Evolutionary conservation across 2,797 vertebrate genomes (phyloP), one percentile per base, ranked within the genome.

Genomic region (Synanceia verrucosa): DNA sequence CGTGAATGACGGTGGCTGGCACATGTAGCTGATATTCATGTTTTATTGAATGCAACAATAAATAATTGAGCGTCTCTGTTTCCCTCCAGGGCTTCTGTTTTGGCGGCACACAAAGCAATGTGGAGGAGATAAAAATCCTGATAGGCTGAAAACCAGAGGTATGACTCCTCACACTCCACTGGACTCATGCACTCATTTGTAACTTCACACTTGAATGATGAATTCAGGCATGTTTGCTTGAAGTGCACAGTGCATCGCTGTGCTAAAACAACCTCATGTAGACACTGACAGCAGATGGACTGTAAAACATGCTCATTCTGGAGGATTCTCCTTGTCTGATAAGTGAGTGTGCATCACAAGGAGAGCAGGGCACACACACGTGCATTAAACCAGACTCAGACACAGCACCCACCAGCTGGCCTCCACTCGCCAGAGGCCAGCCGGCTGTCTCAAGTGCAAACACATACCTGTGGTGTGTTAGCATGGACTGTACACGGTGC

Each of bases 101-200:
- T 68, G 64, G 77, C 18, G 44, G 34, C 57, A 28, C 76, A 76
- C 82, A 83, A 88, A 88, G 90, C 87, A 78, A 93, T 93, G 92
- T 87, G 89, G 90, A 93, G 86, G 67, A 87, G 86, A 87, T 93
- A 91, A 91, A 88, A 86, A 84, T 82, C 81, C 78, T 87, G 82
- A 82, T 52, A 88, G 79, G 46, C 76, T 71, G 84, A 88, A 73
- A 85, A 88, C 78, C 65, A 74, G 85, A 93, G 91, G 93, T 94
- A 90, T 10, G 82, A 58, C 33, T 21, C 44, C 26, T 55, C 55
- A 65, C 78, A 67, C 85, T 53, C 67, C 36, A 5, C 19, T 59
- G 19, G n/a, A 59, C 70, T 14, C 29, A 36, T 41, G 18, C 19
- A 55, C 64, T 39, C 39, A 56, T 8, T n/a, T 55, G 18, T 46